phyloP scores from a whole-genome alignment of 2,888 invertebrate species.

The Lysandra coridon region DNA sequence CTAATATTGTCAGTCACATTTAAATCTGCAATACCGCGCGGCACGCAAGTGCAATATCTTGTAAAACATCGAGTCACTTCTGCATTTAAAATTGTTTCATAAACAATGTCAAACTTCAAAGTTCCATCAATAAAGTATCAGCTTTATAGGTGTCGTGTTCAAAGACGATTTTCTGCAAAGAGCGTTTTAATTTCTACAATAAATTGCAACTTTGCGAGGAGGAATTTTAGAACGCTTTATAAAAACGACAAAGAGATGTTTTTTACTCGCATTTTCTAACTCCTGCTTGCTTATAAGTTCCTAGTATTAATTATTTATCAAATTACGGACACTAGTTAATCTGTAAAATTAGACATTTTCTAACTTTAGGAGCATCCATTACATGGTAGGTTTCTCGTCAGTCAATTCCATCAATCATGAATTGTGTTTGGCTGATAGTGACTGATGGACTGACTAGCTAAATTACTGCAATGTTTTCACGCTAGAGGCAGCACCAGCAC shows the following conservation, averaged over 20 bases:
- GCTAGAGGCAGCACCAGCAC: too few relatives aligned
- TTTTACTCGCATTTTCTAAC: not conserved
- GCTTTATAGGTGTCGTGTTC: not conserved
- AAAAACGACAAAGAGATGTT: not conserved
- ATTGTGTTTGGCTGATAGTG: too few relatives aligned
- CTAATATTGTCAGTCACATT: not conserved
- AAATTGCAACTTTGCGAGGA: not conserved
- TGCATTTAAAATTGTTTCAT: not conserved
- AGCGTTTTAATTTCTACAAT: not conserved
- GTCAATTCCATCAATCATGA: too few relatives aligned
- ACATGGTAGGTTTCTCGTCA: too few relatives aligned
- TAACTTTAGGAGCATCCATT: too few relatives aligned
- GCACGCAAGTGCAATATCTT: not conserved
- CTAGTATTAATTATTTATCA: not conserved
- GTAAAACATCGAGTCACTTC: not conserved
- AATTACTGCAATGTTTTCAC: too few relatives aligned
- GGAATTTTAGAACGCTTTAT: not conserved
- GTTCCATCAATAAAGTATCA: conserved; percentile 14
- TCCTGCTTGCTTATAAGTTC: not conserved
- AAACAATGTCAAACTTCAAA: not conserved
- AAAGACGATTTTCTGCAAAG: not conserved
- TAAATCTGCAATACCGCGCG: not conserved
- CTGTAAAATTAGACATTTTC: too few relatives aligned
- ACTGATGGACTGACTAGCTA: too few relatives aligned
- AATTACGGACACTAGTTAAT: too few relatives aligned